These are phyloP conservation scores for Propithecus perrieri DNA, from an alignment of 2,797 vertebrate species.

Conservation along the genomic window DNA sequence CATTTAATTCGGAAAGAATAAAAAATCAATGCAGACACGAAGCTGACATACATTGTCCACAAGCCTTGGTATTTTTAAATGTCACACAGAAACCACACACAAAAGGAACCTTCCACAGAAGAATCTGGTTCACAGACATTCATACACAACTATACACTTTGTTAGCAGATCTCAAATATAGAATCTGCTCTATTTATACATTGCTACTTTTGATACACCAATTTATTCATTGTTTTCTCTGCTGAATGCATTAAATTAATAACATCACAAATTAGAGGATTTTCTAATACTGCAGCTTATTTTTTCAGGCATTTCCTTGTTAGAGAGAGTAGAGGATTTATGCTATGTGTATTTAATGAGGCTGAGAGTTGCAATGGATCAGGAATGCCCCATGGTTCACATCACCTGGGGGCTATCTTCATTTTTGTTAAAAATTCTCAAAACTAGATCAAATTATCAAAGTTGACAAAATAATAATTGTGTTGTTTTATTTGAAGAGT, in stretches of 20 bases:
- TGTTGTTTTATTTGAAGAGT: neutral
- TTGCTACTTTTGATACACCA: neutral
- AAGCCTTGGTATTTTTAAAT: constrained; percentile 33
- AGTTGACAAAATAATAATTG: neutral
- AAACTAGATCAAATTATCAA: neutral
- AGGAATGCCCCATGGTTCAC: neutral
- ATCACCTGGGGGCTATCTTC: neutral
- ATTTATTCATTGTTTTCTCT: neutral
- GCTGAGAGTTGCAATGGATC: neutral
- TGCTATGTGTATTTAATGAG: neutral
- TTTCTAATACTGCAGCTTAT: neutral
- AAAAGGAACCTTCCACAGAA: neutral
- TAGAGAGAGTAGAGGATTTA: neutral
- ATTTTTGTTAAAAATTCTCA: neutral
- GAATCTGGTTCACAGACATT: neutral
- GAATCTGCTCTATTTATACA: neutral
- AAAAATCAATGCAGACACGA: constrained; percentile 61
- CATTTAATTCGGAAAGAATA: constrained; percentile 65
- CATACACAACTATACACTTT: neutral
- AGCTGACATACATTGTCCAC: neutral
- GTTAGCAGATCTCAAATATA: neutral
- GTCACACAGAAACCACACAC: neutral
- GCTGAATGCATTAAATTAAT: neutral
- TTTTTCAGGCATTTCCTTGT: neutral
- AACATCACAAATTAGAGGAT: neutral